Base-by-base conservation (phyloP, 2,888 invertebrate genomes). In the Ethmia dodecea region DNA sequence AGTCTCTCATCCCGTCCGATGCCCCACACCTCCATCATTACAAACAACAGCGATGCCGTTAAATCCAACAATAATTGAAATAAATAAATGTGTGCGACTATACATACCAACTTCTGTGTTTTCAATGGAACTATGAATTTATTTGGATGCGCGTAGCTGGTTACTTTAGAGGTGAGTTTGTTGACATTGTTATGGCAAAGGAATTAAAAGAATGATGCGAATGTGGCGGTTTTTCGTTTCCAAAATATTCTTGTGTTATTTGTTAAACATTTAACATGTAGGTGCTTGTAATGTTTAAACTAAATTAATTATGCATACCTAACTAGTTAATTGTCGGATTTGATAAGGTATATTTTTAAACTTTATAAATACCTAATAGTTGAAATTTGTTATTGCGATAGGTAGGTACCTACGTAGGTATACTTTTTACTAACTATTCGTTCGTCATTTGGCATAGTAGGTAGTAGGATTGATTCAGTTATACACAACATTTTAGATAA, bases 101-200 rank as follows among this genome's bases (percentile, higher is more conserved):
- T n/a, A n/a, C n/a, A n/a, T n/a, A n/a, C n/a, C n/a, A n/a, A n/a
- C n/a, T n/a, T n/a, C n/a, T n/a, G n/a, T n/a, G n/a, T n/a, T n/a
- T n/a, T n/a, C n/a, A n/a, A n/a, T n/a, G n/a, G n/a, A n/a, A n/a
- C n/a, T n/a, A n/a, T n/a, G 37, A 9, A 13, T 25, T 13, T 12
- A 11, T 31, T 22, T 22, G 22, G 22, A 8, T 29, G 36, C 34
- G 20, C 28, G 12, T 10, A 28, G 13, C 13, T 12, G 31, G 10
- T 18, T 30, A 26, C 26, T 32, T 58, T 45, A 47, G 49, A 54
- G 59, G 62, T 64, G 50, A 64, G 63, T 66, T 62, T 61, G 58
- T 58, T 58, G 50, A 58, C 48, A 50, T 50, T 55, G 32, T 28
- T 13, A 27, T 13, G 16, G 10, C 22, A 47, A 42, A 52, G 43